Conservation (phyloP, 2,888 invertebrate species). For the Dynastes maya region DNA sequence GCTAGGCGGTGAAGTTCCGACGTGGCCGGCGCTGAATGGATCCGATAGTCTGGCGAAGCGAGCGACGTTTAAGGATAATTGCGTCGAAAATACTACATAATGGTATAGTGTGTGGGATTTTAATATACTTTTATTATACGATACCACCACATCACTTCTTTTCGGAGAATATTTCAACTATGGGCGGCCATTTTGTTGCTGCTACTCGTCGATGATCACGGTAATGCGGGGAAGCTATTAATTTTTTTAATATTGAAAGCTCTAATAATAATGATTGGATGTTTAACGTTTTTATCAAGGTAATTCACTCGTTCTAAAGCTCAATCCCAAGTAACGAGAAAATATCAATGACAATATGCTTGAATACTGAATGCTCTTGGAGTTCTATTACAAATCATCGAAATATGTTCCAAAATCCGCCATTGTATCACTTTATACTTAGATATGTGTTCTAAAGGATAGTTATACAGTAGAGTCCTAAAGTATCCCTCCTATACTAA, state of each 20-base stretch:
- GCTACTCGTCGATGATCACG: too few relatives aligned
- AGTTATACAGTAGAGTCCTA: too few relatives aligned
- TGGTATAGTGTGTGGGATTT: conserved; percentile 46
- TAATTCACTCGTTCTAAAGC: too few relatives aligned
- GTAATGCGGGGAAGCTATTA: background rate
- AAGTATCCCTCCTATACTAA: too few relatives aligned
- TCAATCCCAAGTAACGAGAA: too few relatives aligned
- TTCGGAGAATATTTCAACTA: conserved; percentile 9
- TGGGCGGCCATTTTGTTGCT: background rate
- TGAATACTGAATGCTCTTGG: too few relatives aligned
- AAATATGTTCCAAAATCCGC: too few relatives aligned
- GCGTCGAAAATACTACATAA: conserved; percentile 46
- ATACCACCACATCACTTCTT: conserved; percentile 30
- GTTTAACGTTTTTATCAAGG: background rate
- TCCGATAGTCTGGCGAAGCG: conserved; percentile 12
- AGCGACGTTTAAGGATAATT: conserved; percentile 43
- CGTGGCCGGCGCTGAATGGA: conserved; percentile 39
- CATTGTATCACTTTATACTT: too few relatives aligned
- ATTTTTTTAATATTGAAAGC: conserved; percentile 17
- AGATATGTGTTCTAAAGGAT: background rate
- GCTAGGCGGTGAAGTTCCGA: conserved; percentile 23
- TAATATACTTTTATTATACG: conserved; percentile 63
- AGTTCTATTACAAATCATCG: too few relatives aligned
- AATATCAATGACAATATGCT: too few relatives aligned
- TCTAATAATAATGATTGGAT: background rate